phyloP scores from a whole-genome alignment of 2,888 invertebrate genomes.

The Mythimna loreyi region DNA sequence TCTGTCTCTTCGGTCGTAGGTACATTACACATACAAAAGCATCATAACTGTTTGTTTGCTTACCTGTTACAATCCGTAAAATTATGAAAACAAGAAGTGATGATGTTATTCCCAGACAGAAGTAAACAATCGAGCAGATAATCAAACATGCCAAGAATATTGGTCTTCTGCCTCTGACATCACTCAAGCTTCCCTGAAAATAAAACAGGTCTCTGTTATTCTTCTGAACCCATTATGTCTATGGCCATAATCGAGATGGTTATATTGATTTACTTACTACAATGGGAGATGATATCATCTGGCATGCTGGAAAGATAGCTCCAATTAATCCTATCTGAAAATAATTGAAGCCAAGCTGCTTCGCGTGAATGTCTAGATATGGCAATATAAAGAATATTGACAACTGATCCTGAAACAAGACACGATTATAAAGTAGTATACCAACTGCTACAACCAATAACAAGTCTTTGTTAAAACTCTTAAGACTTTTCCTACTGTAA shows the following conservation, averaged over 20 bases:
- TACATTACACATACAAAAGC: neutral
- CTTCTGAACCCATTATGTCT: neutral
- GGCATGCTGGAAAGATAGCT: conserved; percentile 29
- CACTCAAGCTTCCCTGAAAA: conserved; percentile 90
- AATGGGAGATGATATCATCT: conserved; percentile 44
- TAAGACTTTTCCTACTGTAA: neutral
- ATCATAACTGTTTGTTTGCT: conserved; percentile 40
- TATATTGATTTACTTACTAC: conserved; percentile 30
- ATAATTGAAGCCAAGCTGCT: conserved; percentile 39
- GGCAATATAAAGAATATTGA: conserved; percentile 48
- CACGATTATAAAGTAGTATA: neutral
- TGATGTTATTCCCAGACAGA: conserved; percentile 84
- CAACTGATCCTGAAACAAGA: conserved; percentile 74
- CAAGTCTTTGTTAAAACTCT: neutral
- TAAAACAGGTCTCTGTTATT: conserved; percentile 10
- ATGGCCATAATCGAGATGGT: neutral
- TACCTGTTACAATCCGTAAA: conserved; percentile 87
- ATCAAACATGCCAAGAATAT: conserved; percentile 83
- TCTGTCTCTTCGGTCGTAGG: neutral
- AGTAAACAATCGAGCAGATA: conserved; percentile 85
- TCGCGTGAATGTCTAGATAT: conserved; percentile 32
- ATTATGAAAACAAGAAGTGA: conserved; percentile 84
- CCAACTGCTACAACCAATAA: neutral
- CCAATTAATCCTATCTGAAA: conserved; percentile 41
- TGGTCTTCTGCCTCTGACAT: conserved; percentile 87